phyloP scores from a whole-genome alignment of 92 coral and sea anemone genomes.

The Palythoa heliodiscus region DNA sequence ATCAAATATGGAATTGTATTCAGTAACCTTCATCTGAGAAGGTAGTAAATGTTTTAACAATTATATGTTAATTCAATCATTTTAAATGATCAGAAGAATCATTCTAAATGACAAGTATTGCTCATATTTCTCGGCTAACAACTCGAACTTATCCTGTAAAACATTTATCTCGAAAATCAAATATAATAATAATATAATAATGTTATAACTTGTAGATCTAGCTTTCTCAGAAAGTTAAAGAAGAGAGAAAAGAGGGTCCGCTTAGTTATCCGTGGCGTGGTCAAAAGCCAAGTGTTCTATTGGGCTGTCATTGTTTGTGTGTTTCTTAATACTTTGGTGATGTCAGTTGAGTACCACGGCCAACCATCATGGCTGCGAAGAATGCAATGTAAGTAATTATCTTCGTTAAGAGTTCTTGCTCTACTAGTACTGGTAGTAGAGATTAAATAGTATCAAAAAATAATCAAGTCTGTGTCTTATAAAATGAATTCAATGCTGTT shows the following conservation, averaged over 20 bases:
- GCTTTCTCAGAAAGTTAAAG: slow-evolving; percentile 70
- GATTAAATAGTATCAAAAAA: not conserved
- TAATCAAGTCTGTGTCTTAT: too few species aligned
- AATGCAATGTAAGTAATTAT: slow-evolving; percentile 70
- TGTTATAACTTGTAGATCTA: slow-evolving; percentile 34
- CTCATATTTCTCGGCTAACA: too few species aligned
- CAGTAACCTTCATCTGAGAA: too few species aligned
- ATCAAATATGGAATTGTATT: too few species aligned
- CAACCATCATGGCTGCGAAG: slow-evolving; percentile 77
- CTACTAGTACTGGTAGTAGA: not conserved
- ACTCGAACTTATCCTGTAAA: too few species aligned
- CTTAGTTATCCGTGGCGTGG: slow-evolving; percentile 69
- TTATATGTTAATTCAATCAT: too few species aligned
- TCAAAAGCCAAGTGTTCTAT: slow-evolving; percentile 89
- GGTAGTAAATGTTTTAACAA: too few species aligned
- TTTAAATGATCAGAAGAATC: too few species aligned
- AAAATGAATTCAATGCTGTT: too few species aligned
- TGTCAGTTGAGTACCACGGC: slow-evolving; percentile 86
- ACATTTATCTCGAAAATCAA: too few species aligned
- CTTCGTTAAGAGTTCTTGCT: not conserved
- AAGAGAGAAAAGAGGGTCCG: slow-evolving; percentile 78
- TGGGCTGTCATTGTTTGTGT: slow-evolving; percentile 97
- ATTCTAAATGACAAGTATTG: too few species aligned
- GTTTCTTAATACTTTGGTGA: slow-evolving; percentile 87
- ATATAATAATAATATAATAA: too few species aligned